Base-by-base conservation (phyloP, 2,113 vertebrate species). In the Chaenogobius annularis region DNA sequence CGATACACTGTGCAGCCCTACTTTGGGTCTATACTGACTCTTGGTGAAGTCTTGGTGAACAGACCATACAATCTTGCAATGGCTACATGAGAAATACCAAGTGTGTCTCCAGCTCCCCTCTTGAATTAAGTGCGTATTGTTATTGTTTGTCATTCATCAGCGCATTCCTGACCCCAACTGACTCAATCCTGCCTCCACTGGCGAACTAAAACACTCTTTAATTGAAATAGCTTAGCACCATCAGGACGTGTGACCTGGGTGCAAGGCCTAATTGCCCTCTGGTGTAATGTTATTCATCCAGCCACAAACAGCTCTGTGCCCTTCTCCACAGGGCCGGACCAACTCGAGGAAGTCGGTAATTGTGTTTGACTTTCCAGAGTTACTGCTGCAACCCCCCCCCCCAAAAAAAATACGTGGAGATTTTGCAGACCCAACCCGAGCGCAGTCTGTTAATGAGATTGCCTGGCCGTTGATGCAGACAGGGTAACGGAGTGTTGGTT, bases 381-480 rank as follows among this genome's bases (percentile, higher is more conserved):
- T 59, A 63, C 35, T 40, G 35, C 72, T 48, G 47, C 73, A 37
- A 40, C 74, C 65, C 73, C 55, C 23, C 55, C 64, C 26, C 26
- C 26, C 1, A 31, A 31, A 71, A 76, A 82, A 79, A 82, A 79
- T 69, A 78, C 72, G 68, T 50, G 68, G 78, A 81, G 43, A 67
- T 77, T 75, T 62, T 37, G 47, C 77, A 72, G 68, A 74, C 43
- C 73, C 52, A 68, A 73, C 76, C 20, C 12, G 35, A 71, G 70
- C 71, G 4, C 19, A 68, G 72, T 65, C 50, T 63, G 66, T 88
- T 88, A 91, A 89, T 89, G 85, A 90, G 87, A 86, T 80, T 76
- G 83, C 86, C 78, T 82, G 55, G 80, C 72, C 80, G 72, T 83
- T 86, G 86, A 85, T 66, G 79, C 72, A 66, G 40, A 81, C 52